These are phyloP conservation scores for Papilio polytes DNA, from an alignment of 1,140 invertebrate genomes.

Conservation along the genomic window DNA sequence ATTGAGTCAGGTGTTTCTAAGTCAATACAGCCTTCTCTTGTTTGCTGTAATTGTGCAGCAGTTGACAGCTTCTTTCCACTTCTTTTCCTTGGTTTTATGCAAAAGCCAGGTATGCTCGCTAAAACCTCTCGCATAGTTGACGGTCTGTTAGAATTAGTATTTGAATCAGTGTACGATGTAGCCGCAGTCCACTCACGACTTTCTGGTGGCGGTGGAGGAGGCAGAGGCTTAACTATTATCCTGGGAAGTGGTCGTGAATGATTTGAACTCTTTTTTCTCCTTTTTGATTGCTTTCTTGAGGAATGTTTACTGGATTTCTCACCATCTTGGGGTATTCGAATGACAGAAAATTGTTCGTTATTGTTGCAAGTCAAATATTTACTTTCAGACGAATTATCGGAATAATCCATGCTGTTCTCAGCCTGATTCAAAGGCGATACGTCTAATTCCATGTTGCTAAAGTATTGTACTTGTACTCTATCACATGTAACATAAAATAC, in stretches of 20 bases:
- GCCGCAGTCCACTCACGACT: slow-evolving; percentile 78
- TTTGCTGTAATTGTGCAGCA: slow-evolving; percentile 96
- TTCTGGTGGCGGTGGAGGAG: slow-evolving; percentile 84
- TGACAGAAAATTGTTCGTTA: slow-evolving; percentile 76
- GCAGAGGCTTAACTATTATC: slow-evolving; percentile 89
- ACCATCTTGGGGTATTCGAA: slow-evolving; percentile 75
- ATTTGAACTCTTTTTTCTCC: slow-evolving; percentile 90
- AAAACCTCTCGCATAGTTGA: slow-evolving; percentile 94
- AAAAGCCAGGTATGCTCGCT: slow-evolving; percentile 95
- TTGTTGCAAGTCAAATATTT: slow-evolving; percentile 74
- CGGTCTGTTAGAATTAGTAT: slow-evolving; percentile 71
- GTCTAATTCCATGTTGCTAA: slow-evolving; percentile 74
- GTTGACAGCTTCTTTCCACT: slow-evolving; percentile 94
- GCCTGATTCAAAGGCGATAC: slow-evolving; percentile 66
- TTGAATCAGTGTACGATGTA: slow-evolving; percentile 68
- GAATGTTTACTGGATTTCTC: slow-evolving; percentile 78
- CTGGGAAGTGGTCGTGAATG: slow-evolving; percentile 87
- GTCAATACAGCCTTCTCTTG: slow-evolving; percentile 96
- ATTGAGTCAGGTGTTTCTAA: slow-evolving; percentile 98
- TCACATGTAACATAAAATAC: slow-evolving; percentile 46
- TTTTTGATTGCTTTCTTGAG: slow-evolving; percentile 90
- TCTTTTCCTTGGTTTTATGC: slow-evolving; percentile 90
- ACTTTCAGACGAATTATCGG: slow-evolving; percentile 73
- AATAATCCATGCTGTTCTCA: slow-evolving; percentile 73
- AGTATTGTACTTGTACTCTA: slow-evolving; percentile 47